These are phyloP conservation scores for Anolis carolinensis DNA, from an alignment of 2,113 vertebrate genomes.

Conservation along the genomic window DNA sequence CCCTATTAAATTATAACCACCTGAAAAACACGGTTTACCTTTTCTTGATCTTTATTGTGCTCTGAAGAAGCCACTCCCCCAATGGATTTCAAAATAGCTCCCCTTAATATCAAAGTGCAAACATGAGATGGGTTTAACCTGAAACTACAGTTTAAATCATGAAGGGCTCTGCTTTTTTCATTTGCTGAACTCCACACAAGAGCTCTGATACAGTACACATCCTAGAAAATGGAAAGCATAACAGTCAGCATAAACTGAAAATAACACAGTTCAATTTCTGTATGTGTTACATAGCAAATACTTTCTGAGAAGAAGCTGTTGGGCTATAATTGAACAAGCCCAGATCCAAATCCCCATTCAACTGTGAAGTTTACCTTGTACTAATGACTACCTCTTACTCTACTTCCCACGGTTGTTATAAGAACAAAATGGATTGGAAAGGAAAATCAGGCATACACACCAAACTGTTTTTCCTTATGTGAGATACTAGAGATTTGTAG, in stretches of 20 bases:
- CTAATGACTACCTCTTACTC: background rate
- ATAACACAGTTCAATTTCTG: background rate
- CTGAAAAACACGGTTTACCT: slow-evolving; percentile 12
- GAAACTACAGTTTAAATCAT: slow-evolving; percentile 46
- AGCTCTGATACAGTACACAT: slow-evolving; percentile 34
- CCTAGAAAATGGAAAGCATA: slow-evolving; percentile 37
- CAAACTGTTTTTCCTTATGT: no score
- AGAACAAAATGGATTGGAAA: background rate
- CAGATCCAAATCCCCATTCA: background rate
- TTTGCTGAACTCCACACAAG: slow-evolving; percentile 43
- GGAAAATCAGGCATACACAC: no score
- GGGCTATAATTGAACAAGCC: background rate
- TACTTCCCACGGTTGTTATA: background rate
- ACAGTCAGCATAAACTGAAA: background rate
- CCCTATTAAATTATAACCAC: background rate
- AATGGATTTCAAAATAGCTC: slow-evolving; percentile 29
- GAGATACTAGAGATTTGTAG: no score
- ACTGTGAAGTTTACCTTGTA: background rate
- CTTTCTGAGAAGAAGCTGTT: background rate
- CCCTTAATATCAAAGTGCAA: slow-evolving; percentile 49
- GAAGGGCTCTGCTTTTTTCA: slow-evolving; percentile 41
- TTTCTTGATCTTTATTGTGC: slow-evolving; percentile 48
- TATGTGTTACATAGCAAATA: background rate
- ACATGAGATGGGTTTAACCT: slow-evolving; percentile 40
- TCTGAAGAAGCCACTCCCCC: background rate